Base-by-base conservation (phyloP, 2,113 vertebrate species). In the Sinocyclocheilus grahami region DNA sequence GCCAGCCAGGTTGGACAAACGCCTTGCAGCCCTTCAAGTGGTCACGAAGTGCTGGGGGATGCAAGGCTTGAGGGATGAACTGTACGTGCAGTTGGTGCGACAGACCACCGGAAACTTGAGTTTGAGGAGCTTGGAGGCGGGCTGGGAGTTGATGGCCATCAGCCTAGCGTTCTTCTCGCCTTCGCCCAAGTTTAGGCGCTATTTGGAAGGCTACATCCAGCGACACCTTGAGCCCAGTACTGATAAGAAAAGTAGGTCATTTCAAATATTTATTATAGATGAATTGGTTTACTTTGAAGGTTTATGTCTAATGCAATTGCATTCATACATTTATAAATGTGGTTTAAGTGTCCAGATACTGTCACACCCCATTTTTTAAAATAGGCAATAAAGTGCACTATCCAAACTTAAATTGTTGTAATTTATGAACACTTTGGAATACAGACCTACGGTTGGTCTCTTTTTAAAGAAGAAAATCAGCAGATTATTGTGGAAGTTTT, bases 111-210 rank as follows among this genome's bases (percentile, higher is more conserved):
- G 95, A 60, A 96, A 96, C 78, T 86, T 84, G 0, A 90, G 92
- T 87, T 93, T 95, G 87, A 90, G 77, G 13, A 96, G 95, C 39
- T 91, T 96, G 88, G 93, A 94, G 0, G 91, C 92, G 75, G 95
- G 95, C 88, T 96, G 95, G 95, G 95, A 96, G 91, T 91, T 96
- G 55, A 95, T 96, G 92, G 95, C 95, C 85, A 95, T 96, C 89
- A 95, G 95, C 51, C 86, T 96, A 89, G 95, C 95, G 67, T 95
- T 96, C 90, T 96, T 96, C 88, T 95, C 95, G 0, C 95, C 95
- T 1, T 96, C 95, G 0, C 94, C 95, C 76, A 96, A 95, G 78
- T 96, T 96, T 88, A 93, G 95, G 82, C 94, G 94, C 8, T 96
- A 96, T 7, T 87, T 96, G 88, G 95, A 96, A 91, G 95, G 95